Percentiles rank a stretch among this genome's conserved stretches.
Conservation (phyloP, 1,140 invertebrate genomes). For the Gerris buenoi region DNA sequence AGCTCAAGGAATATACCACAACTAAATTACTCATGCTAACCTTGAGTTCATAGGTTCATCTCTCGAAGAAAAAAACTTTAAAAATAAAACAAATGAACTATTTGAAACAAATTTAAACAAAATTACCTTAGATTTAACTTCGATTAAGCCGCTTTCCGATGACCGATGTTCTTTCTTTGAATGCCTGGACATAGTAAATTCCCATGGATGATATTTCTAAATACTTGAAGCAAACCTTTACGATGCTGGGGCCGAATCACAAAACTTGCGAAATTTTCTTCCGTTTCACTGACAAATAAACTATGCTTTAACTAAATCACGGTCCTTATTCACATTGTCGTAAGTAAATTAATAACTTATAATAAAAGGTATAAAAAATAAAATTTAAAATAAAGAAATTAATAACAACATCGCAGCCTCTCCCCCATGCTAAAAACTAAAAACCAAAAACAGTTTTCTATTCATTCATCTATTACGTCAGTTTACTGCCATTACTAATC, state of each 20-base stretch:
- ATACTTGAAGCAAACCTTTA: not conserved
- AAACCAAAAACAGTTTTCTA: not conserved
- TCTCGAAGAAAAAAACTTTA: not conserved
- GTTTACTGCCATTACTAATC: not conserved
- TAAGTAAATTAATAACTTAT: not conserved
- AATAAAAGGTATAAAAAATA: not conserved
- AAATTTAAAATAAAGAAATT: not conserved
- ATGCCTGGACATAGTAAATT: constrained; percentile 16
- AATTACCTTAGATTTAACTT: constrained; percentile 20
- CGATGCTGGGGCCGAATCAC: not conserved
- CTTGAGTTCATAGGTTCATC: not conserved
- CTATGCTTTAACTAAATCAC: not conserved
- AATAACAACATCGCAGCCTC: not conserved
- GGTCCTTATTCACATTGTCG: not conserved
- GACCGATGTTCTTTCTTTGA: constrained; percentile 16
- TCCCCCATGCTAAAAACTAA: not conserved
- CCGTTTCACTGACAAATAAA: not conserved
- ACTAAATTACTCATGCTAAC: not conserved
- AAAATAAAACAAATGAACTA: not conserved
- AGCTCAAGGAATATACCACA: not conserved
- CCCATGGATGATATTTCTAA: not conserved
- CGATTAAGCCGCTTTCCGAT: constrained; percentile 15
- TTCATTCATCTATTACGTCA: not conserved
- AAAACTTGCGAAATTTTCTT: not conserved
- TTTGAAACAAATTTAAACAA: too few species aligned